Evolutionary conservation across 1,140 invertebrate genomes (phyloP), one percentile per base, ranked within the genome.

Genomic region (Drosophila ohnishii): DNA sequence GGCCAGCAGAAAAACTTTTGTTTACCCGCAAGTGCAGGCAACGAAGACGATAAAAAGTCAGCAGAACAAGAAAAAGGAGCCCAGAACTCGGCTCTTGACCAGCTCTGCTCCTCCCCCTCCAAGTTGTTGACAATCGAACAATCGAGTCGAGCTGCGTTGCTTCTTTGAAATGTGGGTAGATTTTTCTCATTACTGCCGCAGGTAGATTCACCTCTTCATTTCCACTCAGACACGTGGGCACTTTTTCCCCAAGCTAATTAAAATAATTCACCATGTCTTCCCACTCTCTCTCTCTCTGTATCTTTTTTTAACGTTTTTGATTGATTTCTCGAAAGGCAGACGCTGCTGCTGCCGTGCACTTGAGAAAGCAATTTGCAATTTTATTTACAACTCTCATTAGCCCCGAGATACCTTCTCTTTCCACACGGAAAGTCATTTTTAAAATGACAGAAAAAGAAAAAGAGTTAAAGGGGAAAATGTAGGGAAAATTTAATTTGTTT

Each of bases 11-110:
- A 86, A 77, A 86, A 87, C 79, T 86, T 86, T 86, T 86, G 84
- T 86, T 86, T 87, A 85, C 65, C 34, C 79, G 19, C 79, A 88
- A 88, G 72, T 79, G 84, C 76, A 87, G 75, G 67, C 50, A 56
- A 53, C 50, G 47, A 69, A 69, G 73, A 61, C 80, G 80, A 84
- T 83, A 86, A 86, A 74, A 78, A 81, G 69, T 75, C 80, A 84
- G 44, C 10, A 37, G 16, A 14, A 35, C 28, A 16, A 37, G 58
- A 11, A 35, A 39, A 22, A 64, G 35, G 58, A 65, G 37, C 6
- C 5, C 10, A 25, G 34, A n/a, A 25, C 53, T 44, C 30, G 10
- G 19, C 10, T 44, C 69, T 72, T 72, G 69, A 72, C 69, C 65
- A 69, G 35, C 42, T 32, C 32, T 45, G 19, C 44, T 48, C 16